Evolutionary conservation across 2,113 vertebrate genomes (phyloP), one percentile per base, ranked within the genome.

Genomic region (Gavia stellata): DNA sequence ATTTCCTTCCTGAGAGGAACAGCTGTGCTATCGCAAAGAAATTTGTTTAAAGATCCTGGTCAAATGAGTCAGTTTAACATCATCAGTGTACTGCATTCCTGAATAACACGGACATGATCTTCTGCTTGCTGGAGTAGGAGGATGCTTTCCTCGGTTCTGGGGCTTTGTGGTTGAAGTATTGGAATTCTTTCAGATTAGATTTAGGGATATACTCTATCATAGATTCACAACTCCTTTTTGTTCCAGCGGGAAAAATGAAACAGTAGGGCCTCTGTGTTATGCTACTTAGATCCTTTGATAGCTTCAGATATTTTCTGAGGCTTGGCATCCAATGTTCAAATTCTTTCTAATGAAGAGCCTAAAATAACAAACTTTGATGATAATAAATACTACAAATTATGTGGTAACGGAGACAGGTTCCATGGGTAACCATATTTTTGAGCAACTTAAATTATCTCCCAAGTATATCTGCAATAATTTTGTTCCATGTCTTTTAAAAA

Each of bases 1-100:
- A 16, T 79, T 92, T 92, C 83, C 89, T 94, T 91, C 74, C 86
- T 71, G 59, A 95, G 72, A 92, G 25, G 80, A 96, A 86, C 92
- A 94, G 94, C 88, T 93, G 90, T 62, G 75, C 81, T 78, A 86
- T 92, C 6, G 1, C 87, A 97, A 96, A 95, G 84, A 81, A n/a
- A 92, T 92, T 95, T 88, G 53, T 92, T 92, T 95, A 90, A 96
- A 93, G 94, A 84, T 88, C 49, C 16, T 14, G 15, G 90, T 87
- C 81, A 88, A 94, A 92, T 92, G 88, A 97, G 53, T 93, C 94
- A 95, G 61, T 92, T 88, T 63, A 96, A 78, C 66, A 96, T 90
- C 90, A 55, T 70, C 66, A 70, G 45, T 53, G 34, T 84, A 47
- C 68, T 74, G 70, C 86, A 95, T 94, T 96, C 93, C 94, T 87